Percentiles rank a stretch among this genome's conserved stretches.
phyloP scores from a whole-genome alignment of 2,113 vertebrate species.

The Ceyx cyanopectus region DNA sequence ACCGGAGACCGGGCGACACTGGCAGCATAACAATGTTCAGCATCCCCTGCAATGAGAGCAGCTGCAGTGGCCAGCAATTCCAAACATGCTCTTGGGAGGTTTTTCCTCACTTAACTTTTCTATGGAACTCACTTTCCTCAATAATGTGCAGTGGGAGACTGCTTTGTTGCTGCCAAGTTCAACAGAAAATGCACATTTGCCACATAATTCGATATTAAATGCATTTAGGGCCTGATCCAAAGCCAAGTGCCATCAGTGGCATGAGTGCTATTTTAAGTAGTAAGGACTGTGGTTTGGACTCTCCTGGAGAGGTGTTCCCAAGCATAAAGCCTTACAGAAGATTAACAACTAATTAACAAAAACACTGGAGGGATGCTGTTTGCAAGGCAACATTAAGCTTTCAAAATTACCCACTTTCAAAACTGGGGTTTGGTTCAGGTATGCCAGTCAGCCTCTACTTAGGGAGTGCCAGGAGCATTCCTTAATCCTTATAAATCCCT shows the following conservation, averaged over 20 bases:
- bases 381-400: conserved; percentile 21
- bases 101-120: neutral
- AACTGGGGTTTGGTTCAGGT: conserved; percentile 7
- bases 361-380: neutral
- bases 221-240: neutral
- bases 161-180: neutral
- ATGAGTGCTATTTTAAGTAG: neutral
- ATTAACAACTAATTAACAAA: conserved; percentile 30
- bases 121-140: neutral
- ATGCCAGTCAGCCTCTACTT: neutral
- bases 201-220: neutral
- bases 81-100: neutral
- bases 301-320: neutral
- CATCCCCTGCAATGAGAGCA: neutral
- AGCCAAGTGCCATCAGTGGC: neutral
- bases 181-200: neutral
- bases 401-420: conserved; percentile 1
- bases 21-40: neutral
- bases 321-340: neutral
- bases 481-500: conserved; percentile 41
- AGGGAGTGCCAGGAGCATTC: neutral
- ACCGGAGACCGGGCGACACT: neutral
- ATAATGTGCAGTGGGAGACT: neutral
- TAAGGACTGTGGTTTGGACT: neutral
- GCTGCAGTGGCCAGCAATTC: neutral